Conservation (phyloP, 1,140 invertebrate genomes). For the Papilio aristodemus region DNA sequence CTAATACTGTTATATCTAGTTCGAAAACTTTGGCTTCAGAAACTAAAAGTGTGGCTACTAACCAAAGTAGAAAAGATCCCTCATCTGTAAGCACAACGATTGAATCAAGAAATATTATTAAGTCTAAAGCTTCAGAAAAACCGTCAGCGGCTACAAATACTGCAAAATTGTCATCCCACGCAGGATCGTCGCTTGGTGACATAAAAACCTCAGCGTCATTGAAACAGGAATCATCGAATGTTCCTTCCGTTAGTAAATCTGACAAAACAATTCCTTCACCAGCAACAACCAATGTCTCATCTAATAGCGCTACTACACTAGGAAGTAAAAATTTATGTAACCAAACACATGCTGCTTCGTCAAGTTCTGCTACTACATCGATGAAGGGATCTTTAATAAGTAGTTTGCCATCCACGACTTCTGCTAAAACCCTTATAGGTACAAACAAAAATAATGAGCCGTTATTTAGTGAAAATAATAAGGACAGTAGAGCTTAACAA, state of each 20-base stretch:
- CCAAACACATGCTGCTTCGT: constrained; percentile 12
- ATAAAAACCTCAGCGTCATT: neutral
- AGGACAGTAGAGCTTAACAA: constrained; percentile 54
- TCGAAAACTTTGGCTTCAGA: neutral
- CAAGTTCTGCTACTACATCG: neutral
- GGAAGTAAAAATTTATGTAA: constrained; percentile 9
- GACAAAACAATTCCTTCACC: neutral
- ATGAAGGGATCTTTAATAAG: constrained; percentile 17
- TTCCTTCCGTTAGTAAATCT: neutral
- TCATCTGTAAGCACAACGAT: neutral
- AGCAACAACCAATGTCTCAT: neutral
- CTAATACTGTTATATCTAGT: constrained; percentile 20
- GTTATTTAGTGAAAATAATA: constrained; percentile 40
- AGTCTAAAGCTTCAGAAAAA: constrained; percentile 15
- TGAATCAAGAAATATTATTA: neutral
- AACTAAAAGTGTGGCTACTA: neutral
- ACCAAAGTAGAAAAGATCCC: neutral
- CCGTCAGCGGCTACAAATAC: neutral
- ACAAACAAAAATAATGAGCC: constrained; percentile 43
- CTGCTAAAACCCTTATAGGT: constrained; percentile 19
- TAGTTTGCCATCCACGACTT: constrained; percentile 17
- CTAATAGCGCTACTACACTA: neutral
- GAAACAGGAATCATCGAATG: neutral
- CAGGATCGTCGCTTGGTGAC: neutral
- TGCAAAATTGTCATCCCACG: neutral